Conservation (phyloP, 2,113 vertebrate species). For the Ivindomyrus marchei region DNA sequence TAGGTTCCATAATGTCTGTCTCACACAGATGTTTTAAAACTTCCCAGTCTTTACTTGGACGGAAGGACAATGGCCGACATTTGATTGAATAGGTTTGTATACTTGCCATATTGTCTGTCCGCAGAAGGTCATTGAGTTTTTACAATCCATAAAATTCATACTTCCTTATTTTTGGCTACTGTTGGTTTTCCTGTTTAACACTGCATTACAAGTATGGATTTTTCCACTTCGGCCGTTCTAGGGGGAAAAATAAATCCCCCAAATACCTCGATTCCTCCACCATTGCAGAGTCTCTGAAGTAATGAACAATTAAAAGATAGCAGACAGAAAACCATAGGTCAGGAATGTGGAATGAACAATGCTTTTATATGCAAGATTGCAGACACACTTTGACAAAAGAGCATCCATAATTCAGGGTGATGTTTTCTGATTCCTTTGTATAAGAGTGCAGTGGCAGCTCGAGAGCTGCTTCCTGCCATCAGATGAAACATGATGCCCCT, state of each 20-base stretch:
- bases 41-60: background rate
- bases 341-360: background rate
- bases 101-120: background rate
- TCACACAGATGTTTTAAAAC: background rate
- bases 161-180: background rate
- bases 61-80: background rate
- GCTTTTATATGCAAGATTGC: background rate
- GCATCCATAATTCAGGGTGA: constrained; percentile 8
- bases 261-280: background rate
- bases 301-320: background rate
- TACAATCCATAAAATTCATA: background rate
- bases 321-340: background rate
- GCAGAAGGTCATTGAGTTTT: background rate
- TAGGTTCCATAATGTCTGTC: background rate
- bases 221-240: background rate
- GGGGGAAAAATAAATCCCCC: background rate
- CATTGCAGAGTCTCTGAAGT: background rate
- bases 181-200: background rate
- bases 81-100: background rate
- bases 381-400: background rate
- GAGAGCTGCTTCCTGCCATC: background rate
- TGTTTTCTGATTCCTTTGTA: background rate
- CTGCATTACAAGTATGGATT: background rate
- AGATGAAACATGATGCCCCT: background rate
- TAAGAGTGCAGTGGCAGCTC: background rate